Evolutionary conservation across 2,113 vertebrate genomes (phyloP).

Genomic region (Oreochromis niloticus): DNA sequence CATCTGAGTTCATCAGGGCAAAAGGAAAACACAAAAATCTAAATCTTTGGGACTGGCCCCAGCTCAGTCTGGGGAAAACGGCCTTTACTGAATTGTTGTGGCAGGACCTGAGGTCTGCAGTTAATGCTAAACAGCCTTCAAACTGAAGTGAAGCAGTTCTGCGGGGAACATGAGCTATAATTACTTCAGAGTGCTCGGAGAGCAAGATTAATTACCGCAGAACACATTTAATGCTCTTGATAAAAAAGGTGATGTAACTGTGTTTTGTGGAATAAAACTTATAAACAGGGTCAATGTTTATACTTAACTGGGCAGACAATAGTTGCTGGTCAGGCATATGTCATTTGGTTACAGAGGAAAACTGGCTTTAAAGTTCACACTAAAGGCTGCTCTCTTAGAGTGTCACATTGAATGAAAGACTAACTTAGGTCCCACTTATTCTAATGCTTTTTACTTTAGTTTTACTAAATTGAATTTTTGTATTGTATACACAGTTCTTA

Average conservation of each 20-base stretch:
- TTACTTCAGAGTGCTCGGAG: slow-evolving; percentile 1
- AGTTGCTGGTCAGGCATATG: background rate
- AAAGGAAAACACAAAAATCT: background rate
- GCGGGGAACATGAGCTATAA: slow-evolving; percentile 1
- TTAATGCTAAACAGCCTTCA: background rate
- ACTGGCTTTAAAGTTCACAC: background rate
- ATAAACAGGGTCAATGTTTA: background rate
- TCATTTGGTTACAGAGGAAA: background rate
- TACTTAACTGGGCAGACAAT: background rate
- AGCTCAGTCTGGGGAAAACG: background rate
- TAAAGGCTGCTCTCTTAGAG: background rate
- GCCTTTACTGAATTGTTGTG: background rate
- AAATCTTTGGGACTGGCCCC: background rate
- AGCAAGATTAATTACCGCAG: background rate
- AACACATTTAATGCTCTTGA: background rate
- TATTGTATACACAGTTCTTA: background rate
- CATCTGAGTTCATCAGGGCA: background rate
- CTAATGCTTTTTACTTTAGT: background rate
- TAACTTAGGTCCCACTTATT: background rate
- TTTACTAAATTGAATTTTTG: background rate
- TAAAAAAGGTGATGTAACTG: background rate
- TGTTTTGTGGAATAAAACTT: background rate
- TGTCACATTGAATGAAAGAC: background rate
- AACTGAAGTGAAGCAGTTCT: background rate
- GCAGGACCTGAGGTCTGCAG: background rate